A percentile compares a stretch with the other conserved stretches of the same genome.
Evolutionary conservation across 2,888 invertebrate genomes (phyloP).

Genomic region (Scaptomyza polygonia): DNA sequence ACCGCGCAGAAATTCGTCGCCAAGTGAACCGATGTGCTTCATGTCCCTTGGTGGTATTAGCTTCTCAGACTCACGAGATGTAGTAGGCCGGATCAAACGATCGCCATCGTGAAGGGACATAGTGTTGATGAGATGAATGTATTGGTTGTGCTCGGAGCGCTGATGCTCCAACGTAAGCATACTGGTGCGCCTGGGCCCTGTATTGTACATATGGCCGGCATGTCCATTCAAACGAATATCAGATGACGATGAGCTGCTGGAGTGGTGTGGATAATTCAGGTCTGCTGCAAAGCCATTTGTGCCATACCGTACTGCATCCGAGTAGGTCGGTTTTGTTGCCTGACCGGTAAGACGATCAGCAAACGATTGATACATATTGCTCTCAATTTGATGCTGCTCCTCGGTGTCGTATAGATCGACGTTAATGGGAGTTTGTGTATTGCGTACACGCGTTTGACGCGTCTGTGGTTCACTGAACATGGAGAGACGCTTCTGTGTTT

Average conservation of each 20-base stretch:
- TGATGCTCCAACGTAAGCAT: conserved; percentile 38
- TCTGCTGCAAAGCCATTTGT: conserved; percentile 47
- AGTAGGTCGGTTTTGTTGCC: conserved; percentile 38
- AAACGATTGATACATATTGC: conserved; percentile 44
- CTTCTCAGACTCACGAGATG: conserved; percentile 18
- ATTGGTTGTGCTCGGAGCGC: conserved; percentile 58
- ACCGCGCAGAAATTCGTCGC: conserved; percentile 21
- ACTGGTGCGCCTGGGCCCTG: conserved; percentile 17
- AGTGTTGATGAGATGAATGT: conserved; percentile 60
- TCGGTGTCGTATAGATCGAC: conserved; percentile 83
- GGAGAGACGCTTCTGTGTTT: conserved; percentile 64
- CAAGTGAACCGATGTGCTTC: conserved; percentile 12
- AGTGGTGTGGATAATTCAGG: conserved; percentile 29
- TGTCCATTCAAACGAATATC: conserved; percentile 38
- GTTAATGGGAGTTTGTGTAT: conserved; percentile 42
- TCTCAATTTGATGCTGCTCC: conserved; percentile 51
- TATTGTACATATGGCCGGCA: conserved; percentile 13
- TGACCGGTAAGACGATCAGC: conserved; percentile 34
- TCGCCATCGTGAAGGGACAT: conserved; percentile 45
- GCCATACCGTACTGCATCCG: conserved; percentile 62
- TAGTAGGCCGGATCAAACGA: background rate
- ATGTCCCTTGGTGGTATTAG: conserved; percentile 16
- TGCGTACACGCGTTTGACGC: conserved; percentile 54
- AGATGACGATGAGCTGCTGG: conserved; percentile 39
- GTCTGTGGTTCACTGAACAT: conserved; percentile 72